These are phyloP conservation scores for Pipistrellus pygmaeus DNA, from an alignment of 2,797 vertebrate genomes.

Conservation along the genomic window DNA sequence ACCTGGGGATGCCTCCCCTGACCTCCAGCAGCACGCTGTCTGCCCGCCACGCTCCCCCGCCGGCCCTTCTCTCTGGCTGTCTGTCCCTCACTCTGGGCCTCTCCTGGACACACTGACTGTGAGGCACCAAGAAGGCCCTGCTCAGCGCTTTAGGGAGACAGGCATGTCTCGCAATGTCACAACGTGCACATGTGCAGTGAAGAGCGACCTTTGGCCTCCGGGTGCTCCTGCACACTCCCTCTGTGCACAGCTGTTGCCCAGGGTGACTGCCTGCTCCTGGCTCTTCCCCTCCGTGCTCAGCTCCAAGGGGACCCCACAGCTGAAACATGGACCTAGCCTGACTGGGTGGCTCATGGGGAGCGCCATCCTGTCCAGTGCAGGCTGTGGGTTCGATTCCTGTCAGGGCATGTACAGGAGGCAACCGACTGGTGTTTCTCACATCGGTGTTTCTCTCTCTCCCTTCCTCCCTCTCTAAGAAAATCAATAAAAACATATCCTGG, in stretches of 20 bases:
- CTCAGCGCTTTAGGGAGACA: background rate
- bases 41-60: too few relatives aligned
- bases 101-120: background rate
- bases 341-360: background rate
- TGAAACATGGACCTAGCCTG: background rate
- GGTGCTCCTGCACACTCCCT: background rate
- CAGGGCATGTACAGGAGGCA: background rate
- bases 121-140: background rate
- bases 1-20: too few relatives aligned
- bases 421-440: background rate
- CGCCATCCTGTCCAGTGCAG: background rate
- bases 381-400: background rate
- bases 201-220: background rate
- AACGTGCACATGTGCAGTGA: background rate
- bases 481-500: background rate
- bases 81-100: background rate
- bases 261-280: background rate
- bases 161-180: background rate
- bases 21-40: too few relatives aligned
- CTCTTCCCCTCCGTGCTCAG: background rate
- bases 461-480: background rate
- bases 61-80: background rate
- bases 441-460: background rate
- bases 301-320: background rate
- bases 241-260: background rate